These are phyloP conservation scores for Gonioctena quinquepunctata DNA, from an alignment of 1,140 invertebrate genomes.

Conservation along the genomic window DNA sequence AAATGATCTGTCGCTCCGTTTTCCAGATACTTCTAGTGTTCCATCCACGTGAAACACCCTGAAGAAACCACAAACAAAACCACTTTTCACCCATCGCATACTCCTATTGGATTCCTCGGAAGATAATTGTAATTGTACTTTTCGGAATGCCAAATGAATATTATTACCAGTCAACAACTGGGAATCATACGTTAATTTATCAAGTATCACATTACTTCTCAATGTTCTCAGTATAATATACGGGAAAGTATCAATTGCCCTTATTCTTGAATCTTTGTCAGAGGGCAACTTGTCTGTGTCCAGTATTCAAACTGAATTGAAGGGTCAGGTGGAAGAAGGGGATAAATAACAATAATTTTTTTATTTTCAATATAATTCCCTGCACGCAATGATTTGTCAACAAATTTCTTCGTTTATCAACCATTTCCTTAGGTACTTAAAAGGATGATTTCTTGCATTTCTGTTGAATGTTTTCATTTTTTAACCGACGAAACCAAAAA, in stretches of 20 bases:
- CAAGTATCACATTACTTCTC: neutral
- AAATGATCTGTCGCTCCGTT: too few relatives aligned
- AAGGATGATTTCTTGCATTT: neutral
- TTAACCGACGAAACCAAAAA: too few relatives aligned
- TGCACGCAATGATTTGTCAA: too few relatives aligned
- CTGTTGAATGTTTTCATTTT: too few relatives aligned
- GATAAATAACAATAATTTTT: too few relatives aligned
- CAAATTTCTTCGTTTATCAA: too few relatives aligned
- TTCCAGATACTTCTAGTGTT: too few relatives aligned
- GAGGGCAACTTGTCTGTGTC: too few relatives aligned
- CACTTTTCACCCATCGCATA: neutral
- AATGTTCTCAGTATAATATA: neutral
- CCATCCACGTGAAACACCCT: too few relatives aligned
- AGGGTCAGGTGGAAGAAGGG: too few relatives aligned
- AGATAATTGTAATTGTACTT: neutral
- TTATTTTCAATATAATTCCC: too few relatives aligned
- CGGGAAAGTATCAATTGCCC: neutral
- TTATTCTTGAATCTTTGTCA: neutral
- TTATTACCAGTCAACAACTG: neutral
- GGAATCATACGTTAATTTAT: neutral
- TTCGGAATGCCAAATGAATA: neutral
- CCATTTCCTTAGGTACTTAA: too few relatives aligned
- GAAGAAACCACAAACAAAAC: neutral
- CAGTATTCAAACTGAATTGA: neutral
- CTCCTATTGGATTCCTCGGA: neutral